These are phyloP conservation scores for Bombus affinis DNA, from an alignment of 1,140 invertebrate genomes.

Conservation along the genomic window DNA sequence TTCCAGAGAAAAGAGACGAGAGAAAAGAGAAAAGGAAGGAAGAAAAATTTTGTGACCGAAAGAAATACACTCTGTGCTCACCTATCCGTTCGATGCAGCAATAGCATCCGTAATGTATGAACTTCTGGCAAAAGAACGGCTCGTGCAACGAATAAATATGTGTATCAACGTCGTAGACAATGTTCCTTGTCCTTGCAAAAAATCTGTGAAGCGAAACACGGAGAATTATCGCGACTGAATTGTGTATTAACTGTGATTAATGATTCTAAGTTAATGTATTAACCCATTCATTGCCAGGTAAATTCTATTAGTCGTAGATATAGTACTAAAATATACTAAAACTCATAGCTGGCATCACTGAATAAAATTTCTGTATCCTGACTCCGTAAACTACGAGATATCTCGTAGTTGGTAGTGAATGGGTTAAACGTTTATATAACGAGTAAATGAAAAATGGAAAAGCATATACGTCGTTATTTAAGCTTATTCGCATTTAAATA, in stretches of 20 bases:
- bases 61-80: too few species aligned
- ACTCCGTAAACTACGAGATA: too few species aligned
- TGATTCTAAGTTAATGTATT: not conserved
- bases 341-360: too few species aligned
- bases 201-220: not conserved
- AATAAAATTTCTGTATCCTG: too few species aligned
- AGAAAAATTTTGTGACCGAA: not conserved
- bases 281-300: not conserved
- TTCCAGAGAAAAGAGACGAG: not conserved
- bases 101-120: not conserved
- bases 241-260: too few species aligned
- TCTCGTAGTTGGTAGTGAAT: too few species aligned
- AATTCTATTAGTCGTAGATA: too few species aligned
- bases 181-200: not conserved
- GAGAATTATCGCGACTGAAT: not conserved
- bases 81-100: not conserved
- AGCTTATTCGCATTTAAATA: too few species aligned
- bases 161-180: not conserved
- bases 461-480: too few species aligned
- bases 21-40: not conserved
- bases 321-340: too few species aligned
- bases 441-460: too few species aligned
- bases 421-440: too few species aligned
- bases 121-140: not conserved
- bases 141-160: constrained; percentile 24